Conservation (phyloP, 2,797 vertebrate species). For the Labroides dimidiatus region DNA sequence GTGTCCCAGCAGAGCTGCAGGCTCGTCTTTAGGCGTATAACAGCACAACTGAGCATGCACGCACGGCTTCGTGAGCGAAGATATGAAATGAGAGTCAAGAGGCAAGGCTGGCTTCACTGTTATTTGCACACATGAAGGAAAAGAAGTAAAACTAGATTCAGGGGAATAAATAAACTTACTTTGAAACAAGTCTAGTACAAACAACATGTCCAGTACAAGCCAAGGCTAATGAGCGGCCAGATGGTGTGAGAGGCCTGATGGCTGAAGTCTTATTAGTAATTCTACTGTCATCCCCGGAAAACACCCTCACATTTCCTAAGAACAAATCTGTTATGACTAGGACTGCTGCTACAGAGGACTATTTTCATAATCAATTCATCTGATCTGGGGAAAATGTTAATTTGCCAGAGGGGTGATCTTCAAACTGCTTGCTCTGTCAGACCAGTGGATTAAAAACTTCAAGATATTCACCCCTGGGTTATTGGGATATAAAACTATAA, state of each 20-base stretch:
- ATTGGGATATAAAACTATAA: neutral
- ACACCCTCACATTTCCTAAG: conserved; percentile 38
- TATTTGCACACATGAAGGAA: conserved; percentile 30
- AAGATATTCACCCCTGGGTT: neutral
- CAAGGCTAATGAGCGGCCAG: conserved; percentile 66
- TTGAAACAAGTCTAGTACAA: conserved; percentile 42
- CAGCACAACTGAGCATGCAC: conserved; percentile 28
- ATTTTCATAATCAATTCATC: conserved; percentile 15
- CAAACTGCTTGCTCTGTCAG: neutral
- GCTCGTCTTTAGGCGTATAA: conserved; percentile 33
- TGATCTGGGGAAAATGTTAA: neutral
- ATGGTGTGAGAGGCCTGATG: conserved; percentile 62
- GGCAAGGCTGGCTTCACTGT: conserved; percentile 26
- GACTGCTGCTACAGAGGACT: neutral
- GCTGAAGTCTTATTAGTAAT: conserved; percentile 59
- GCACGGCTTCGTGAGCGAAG: conserved; percentile 37
- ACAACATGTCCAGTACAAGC: conserved; percentile 55
- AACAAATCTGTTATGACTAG: conserved; percentile 7
- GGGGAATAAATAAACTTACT: conserved; percentile 32
- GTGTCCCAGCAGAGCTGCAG: conserved; percentile 33
- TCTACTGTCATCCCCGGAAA: conserved; percentile 51
- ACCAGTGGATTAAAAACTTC: neutral
- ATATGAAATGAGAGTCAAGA: conserved; percentile 33
- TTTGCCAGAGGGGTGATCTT: conserved; percentile 14
- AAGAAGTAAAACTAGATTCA: conserved; percentile 14